Evolutionary conservation across 1,140 invertebrate genomes (phyloP).

Genomic region (Drosophila leontia): DNA sequence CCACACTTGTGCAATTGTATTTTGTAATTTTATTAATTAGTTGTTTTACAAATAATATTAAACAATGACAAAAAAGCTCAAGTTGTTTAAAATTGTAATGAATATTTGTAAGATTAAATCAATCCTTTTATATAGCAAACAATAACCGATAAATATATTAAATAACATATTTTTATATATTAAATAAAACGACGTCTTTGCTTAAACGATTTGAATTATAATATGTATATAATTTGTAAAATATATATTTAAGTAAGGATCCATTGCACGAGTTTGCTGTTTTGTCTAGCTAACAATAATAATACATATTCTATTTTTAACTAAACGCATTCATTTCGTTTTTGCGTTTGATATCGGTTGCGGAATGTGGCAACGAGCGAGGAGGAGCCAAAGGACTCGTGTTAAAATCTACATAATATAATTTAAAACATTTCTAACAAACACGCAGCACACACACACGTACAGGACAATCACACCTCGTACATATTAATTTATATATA

Average conservation of each 20-base stretch:
- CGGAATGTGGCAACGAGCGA: slow-evolving; percentile 44
- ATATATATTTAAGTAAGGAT: slow-evolving; percentile 45
- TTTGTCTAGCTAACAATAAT: slow-evolving; percentile 72
- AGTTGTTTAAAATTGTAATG: background rate
- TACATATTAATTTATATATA: slow-evolving; percentile 41
- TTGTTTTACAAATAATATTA: background rate
- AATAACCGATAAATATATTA: slow-evolving; percentile 1
- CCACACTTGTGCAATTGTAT: background rate
- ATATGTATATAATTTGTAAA: slow-evolving; percentile 33
- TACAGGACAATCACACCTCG: slow-evolving; percentile 47
- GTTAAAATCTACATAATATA: slow-evolving; percentile 56
- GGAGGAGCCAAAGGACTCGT: slow-evolving; percentile 20
- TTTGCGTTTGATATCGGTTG: slow-evolving; percentile 46
- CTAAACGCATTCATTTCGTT: slow-evolving; percentile 45
- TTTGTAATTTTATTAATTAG: slow-evolving; percentile 1
- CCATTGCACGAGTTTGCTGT: slow-evolving; percentile 59
- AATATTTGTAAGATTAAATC: background rate
- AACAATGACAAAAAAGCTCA: slow-evolving; percentile 1
- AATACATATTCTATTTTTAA: slow-evolving; percentile 55
- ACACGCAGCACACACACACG: slow-evolving; percentile 37
- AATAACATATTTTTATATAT: slow-evolving; percentile 3
- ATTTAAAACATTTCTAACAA: slow-evolving; percentile 49
- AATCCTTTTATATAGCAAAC: background rate
- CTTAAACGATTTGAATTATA: background rate
- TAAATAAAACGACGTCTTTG: background rate